A percentile compares a stretch with the other conserved stretches of the same genome.
Evolutionary conservation across 2,888 invertebrate genomes (phyloP).

Genomic region (Venusia cambrica): DNA sequence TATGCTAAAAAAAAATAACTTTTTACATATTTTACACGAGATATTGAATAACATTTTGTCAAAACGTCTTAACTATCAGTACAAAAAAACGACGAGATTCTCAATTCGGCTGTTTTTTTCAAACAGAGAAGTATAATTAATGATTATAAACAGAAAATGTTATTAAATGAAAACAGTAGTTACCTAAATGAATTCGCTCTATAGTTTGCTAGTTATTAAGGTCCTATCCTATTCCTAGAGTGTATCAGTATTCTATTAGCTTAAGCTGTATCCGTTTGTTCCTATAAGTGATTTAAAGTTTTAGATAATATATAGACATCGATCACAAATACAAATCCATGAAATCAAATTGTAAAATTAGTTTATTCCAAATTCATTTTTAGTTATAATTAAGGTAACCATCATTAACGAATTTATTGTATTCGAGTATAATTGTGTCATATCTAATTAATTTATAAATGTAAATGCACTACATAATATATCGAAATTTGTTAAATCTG

Average conservation of each 20-base stretch:
- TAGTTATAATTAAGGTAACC: constrained; percentile 18
- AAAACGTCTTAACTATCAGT: no score
- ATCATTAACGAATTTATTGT: constrained; percentile 32
- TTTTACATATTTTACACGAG: no score
- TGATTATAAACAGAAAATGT: no score
- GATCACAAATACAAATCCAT: constrained; percentile 20
- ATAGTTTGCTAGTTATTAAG: constrained; percentile 46
- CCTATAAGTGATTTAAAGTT: constrained; percentile 48
- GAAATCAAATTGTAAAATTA: constrained; percentile 6
- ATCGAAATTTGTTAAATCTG: constrained; percentile 18
- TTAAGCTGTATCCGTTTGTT: constrained; percentile 66
- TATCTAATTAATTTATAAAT: constrained; percentile 28
- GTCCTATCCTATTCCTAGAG: constrained; percentile 60
- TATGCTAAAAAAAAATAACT: no score
- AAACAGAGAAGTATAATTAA: no score
- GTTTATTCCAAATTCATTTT: constrained; percentile 15
- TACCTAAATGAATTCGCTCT: background rate
- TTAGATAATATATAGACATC: constrained; percentile 28
- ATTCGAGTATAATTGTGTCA: constrained; percentile 31
- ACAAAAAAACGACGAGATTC: no score
- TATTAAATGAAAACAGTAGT: no score
- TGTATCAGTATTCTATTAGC: constrained; percentile 71
- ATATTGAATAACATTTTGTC: no score
- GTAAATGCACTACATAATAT: constrained; percentile 21
- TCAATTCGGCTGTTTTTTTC: no score